These are phyloP conservation scores for Drosophila anomalata DNA, from an alignment of 2,888 invertebrate species.

Conservation along the genomic window DNA sequence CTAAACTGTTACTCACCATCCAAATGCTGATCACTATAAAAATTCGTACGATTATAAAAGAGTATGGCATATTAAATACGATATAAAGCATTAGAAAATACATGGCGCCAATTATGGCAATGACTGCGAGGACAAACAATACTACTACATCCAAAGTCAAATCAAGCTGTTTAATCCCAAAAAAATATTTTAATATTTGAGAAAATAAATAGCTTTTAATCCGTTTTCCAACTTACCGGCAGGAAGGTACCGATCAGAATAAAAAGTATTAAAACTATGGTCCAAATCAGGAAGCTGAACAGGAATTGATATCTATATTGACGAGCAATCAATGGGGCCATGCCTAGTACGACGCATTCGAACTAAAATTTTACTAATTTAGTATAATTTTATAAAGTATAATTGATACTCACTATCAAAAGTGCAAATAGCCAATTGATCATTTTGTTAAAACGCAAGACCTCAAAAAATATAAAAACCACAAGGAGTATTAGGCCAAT, in stretches of 20 bases:
- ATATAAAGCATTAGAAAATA: conserved; percentile 61
- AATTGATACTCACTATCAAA: conserved; percentile 53
- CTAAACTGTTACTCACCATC: conserved; percentile 33
- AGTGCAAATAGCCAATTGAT: conserved; percentile 56
- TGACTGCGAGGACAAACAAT: conserved; percentile 52
- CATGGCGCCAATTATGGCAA: conserved; percentile 51
- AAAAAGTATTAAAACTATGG: conserved; percentile 36
- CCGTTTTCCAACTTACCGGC: conserved; percentile 35
- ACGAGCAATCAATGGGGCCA: conserved; percentile 39
- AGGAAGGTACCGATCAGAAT: conserved; percentile 42
- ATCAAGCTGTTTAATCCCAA: conserved; percentile 42
- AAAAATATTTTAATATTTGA: neutral
- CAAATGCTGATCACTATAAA: conserved; percentile 46
- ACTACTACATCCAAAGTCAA: conserved; percentile 57
- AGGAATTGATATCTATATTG: conserved; percentile 47
- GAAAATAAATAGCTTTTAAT: neutral
- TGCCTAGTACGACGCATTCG: conserved; percentile 50
- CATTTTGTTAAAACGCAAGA: conserved; percentile 48
- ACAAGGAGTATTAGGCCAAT: conserved; percentile 37
- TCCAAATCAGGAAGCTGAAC: conserved; percentile 43
- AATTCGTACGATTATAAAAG: conserved; percentile 37
- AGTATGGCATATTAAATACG: conserved; percentile 45
- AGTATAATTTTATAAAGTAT: no score
- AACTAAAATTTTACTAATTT: conserved; percentile 27
- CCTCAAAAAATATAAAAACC: conserved; percentile 57